phyloP scores from a whole-genome alignment of 2,888 invertebrate species.

The Lottia gigantea region DNA sequence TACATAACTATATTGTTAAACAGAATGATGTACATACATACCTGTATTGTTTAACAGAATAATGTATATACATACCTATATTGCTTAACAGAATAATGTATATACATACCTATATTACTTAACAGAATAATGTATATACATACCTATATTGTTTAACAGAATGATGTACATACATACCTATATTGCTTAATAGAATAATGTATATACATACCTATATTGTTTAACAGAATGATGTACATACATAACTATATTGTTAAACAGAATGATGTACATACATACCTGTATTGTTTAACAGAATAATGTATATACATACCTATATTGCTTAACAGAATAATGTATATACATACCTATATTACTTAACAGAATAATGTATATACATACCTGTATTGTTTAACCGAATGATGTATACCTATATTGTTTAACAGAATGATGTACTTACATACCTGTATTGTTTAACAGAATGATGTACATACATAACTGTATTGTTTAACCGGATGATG shows the following conservation, averaged over 20 bases:
- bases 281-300: too few species aligned
- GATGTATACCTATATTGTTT: background rate
- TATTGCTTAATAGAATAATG: too few species aligned
- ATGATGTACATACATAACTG: background rate
- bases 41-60: background rate
- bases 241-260: background rate
- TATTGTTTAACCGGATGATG: background rate
- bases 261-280: background rate
- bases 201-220: background rate
- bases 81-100: too few species aligned
- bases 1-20: background rate
- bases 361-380: too few species aligned
- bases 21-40: background rate
- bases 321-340: background rate
- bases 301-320: background rate
- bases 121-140: background rate
- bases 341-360: too few species aligned
- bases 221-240: background rate
- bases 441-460: background rate
- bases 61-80: background rate
- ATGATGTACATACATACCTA: background rate
- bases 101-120: background rate
- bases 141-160: background rate
- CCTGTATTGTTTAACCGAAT: background rate
- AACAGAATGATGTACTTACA: background rate